phyloP scores from a whole-genome alignment of 2,113 vertebrate species.

The Lichenostomus cassidix region DNA sequence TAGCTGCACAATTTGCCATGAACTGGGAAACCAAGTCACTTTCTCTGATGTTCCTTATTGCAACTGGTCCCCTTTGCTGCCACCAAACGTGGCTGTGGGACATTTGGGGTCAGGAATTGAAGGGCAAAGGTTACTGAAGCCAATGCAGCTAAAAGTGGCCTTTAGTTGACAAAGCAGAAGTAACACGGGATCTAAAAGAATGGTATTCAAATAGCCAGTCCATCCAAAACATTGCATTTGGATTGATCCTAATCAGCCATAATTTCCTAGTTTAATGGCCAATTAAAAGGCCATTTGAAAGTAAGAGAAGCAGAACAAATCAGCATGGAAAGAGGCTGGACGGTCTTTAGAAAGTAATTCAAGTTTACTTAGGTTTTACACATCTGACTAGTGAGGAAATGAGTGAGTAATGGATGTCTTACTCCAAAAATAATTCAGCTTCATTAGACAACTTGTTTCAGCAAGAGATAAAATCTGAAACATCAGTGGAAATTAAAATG shows the following conservation, averaged over 20 bases:
- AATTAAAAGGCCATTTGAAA: conserved; percentile 71
- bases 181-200: conserved; percentile 10
- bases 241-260: conserved; percentile 70
- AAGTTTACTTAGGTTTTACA: conserved; percentile 49
- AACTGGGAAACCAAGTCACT: not conserved
- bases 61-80: not conserved
- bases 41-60: not conserved
- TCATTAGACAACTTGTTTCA: not conserved
- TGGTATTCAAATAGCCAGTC: conserved; percentile 47
- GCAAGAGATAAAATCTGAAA: not conserved
- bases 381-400: not conserved
- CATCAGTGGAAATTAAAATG: not conserved
- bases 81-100: not conserved
- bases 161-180: conserved; percentile 65
- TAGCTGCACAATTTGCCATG: not conserved
- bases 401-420: not conserved
- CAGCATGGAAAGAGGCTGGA: not conserved
- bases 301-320: conserved; percentile 69
- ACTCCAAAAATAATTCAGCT: not conserved
- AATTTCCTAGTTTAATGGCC: conserved; percentile 71
- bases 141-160: conserved; percentile 50
- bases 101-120: conserved; percentile 44
- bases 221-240: conserved; percentile 42
- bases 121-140: conserved; percentile 56
- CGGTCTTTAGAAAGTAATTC: conserved; percentile 37